phyloP scores from a whole-genome alignment of 2,888 invertebrate genomes.

The Eupithecia dodoneata region DNA sequence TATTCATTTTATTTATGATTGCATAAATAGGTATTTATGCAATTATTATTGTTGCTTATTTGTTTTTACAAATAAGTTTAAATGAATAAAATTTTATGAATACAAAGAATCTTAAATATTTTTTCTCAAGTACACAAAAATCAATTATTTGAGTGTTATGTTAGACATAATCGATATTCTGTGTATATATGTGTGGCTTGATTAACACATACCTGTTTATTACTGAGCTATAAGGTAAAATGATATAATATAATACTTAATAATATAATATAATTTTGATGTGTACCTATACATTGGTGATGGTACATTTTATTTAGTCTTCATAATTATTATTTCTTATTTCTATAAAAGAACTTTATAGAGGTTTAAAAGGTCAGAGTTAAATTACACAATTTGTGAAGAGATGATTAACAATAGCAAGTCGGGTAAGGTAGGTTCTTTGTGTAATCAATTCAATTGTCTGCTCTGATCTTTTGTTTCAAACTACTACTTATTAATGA shows the following conservation, averaged over 20 bases:
- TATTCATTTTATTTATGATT: no score
- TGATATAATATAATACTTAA: not conserved
- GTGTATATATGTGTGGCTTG: not conserved
- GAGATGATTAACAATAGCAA: not conserved
- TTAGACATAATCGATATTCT: not conserved
- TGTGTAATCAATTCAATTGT: slow-evolving; percentile 9
- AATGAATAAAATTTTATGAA: not conserved
- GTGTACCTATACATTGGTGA: not conserved
- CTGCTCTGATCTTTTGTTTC: slow-evolving; percentile 4
- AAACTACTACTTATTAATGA: not conserved
- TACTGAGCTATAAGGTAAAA: not conserved
- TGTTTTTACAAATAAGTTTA: no score
- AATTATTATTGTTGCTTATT: no score
- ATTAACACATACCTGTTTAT: not conserved
- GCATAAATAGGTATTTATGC: no score
- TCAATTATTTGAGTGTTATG: slow-evolving; percentile 17
- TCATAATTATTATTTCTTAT: not conserved
- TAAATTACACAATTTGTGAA: not conserved
- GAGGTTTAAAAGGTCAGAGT: not conserved
- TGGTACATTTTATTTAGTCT: not conserved
- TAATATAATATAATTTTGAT: not conserved
- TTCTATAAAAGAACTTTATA: not conserved
- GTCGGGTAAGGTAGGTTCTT: not conserved
- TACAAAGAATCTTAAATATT: not conserved
- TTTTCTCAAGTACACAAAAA: slow-evolving; percentile 16